A percentile compares a stretch with the other conserved stretches of the same genome.
Conservation (phyloP, 2,888 invertebrate genomes). For the Aspidapion aeneum region DNA sequence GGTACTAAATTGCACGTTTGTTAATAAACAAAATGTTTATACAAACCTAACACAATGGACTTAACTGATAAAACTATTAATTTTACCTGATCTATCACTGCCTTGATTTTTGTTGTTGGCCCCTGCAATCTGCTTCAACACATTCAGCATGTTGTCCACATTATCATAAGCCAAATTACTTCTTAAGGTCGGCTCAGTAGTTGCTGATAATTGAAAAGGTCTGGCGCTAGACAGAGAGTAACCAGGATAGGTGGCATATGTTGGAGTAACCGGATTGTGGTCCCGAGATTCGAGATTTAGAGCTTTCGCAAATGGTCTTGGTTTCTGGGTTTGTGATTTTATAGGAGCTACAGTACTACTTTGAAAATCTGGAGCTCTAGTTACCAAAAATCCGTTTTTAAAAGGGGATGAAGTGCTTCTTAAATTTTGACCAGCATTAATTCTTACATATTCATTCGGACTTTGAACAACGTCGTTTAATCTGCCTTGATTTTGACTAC, state of each 20-base stretch:
- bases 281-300: slow-evolving; percentile 7
- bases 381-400: slow-evolving; percentile 24
- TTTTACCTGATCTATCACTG: slow-evolving; percentile 25
- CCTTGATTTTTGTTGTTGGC: slow-evolving; percentile 52
- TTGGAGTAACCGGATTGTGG: background rate
- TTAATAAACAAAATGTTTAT: no score
- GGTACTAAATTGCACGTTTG: no score
- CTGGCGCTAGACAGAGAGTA: slow-evolving; percentile 43
- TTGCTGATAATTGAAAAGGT: slow-evolving; percentile 35
- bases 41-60: no score
- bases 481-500: background rate
- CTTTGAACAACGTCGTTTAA: background rate
- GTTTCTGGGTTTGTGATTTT: slow-evolving; percentile 24
- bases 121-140: slow-evolving; percentile 59
- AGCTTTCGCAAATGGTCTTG: slow-evolving; percentile 34
- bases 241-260: slow-evolving; percentile 24
- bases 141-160: slow-evolving; percentile 66
- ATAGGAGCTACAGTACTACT: background rate
- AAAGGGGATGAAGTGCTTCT: slow-evolving; percentile 9
- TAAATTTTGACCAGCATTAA: slow-evolving; percentile 4
- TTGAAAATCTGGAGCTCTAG: slow-evolving; percentile 16
- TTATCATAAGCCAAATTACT: slow-evolving; percentile 55
- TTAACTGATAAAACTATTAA: no score
- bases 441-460: slow-evolving; percentile 9
- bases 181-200: slow-evolving; percentile 36